phyloP scores from a whole-genome alignment of 2,113 vertebrate species.

The Petaurus breviceps region DNA sequence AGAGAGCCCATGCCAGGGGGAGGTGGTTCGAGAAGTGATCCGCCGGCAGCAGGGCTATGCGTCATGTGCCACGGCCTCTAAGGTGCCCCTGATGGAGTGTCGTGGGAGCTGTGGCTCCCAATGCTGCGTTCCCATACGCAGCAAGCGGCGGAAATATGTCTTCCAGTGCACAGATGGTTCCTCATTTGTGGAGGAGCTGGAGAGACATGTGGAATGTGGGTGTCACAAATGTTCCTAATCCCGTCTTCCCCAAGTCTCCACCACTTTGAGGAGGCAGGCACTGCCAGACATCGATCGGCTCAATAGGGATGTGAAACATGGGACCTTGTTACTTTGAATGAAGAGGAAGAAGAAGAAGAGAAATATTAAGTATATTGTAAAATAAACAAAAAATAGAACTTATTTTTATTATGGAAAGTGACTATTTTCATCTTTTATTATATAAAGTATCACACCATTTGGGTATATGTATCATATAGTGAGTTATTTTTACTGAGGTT shows the following conservation, averaged over 20 bases:
- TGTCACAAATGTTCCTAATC: conserved; percentile 90
- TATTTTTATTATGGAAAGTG: conserved; percentile 99
- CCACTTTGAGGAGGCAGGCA: conserved; percentile 82
- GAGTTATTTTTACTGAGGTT: conserved; percentile 93
- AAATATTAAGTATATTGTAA: conserved; percentile 99
- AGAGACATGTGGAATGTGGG: conserved; percentile 93
- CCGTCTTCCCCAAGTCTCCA: conserved; percentile 38
- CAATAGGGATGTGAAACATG: conserved; percentile 70
- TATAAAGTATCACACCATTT: conserved; percentile 91
- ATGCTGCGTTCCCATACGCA: conserved; percentile 93
- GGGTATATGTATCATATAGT: conserved; percentile 93
- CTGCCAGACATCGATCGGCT: conserved; percentile 62
- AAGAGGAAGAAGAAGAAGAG: conserved; percentile 86
- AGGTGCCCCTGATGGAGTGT: conserved; percentile 91
- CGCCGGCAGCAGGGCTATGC: conserved; percentile 91
- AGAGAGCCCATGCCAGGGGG: conserved; percentile 92
- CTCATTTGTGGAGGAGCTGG: conserved; percentile 95
- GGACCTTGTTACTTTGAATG: conserved; percentile 85
- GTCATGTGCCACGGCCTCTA: conserved; percentile 89
- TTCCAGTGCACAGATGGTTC: conserved; percentile 95
- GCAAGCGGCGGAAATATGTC: conserved; percentile 91
- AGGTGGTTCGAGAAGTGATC: conserved; percentile 91
- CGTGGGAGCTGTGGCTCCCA: conserved; percentile 88
- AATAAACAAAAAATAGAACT: conserved; percentile 99
- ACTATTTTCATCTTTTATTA: conserved; percentile 93